A percentile compares a stretch with the other conserved stretches of the same genome.
These are phyloP conservation scores for Agonopterix alstromeriana DNA, from an alignment of 2,888 invertebrate genomes.

Conservation along the genomic window DNA sequence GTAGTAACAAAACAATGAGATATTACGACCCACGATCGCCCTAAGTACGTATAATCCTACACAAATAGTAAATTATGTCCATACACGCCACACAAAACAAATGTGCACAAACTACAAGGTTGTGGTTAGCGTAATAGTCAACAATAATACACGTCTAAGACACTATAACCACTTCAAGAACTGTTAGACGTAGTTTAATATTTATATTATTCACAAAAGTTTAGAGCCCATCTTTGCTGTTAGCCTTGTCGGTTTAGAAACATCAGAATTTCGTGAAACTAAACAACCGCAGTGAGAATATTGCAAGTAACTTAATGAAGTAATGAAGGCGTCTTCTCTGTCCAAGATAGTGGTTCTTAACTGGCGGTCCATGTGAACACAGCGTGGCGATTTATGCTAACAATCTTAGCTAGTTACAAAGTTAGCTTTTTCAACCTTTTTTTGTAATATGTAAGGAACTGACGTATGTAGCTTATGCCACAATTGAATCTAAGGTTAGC, in stretches of 20 bases:
- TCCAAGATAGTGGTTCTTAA: no score
- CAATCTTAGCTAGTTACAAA: no score
- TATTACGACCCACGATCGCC: slow-evolving; percentile 47
- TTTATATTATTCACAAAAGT: neutral
- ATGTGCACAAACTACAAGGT: slow-evolving; percentile 55
- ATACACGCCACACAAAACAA: slow-evolving; percentile 56
- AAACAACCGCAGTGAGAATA: neutral
- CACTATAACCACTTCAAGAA: neutral
- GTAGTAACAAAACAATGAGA: slow-evolving; percentile 62
- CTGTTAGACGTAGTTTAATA: neutral
- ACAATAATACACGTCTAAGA: slow-evolving; percentile 25
- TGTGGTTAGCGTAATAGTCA: slow-evolving; percentile 34
- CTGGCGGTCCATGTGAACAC: no score
- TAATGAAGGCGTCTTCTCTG: no score
- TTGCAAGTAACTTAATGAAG: neutral
- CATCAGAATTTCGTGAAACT: neutral
- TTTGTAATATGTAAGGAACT: no score
- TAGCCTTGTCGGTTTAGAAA: neutral
- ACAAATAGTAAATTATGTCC: slow-evolving; percentile 37
- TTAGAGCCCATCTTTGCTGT: neutral
- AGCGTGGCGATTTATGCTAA: no score
- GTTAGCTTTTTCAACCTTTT: no score
- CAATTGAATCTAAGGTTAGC: no score
- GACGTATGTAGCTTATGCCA: no score
- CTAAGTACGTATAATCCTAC: neutral